These are phyloP conservation scores for Ivindomyrus marchei DNA, from an alignment of 2,113 vertebrate species.

Conservation along the genomic window DNA sequence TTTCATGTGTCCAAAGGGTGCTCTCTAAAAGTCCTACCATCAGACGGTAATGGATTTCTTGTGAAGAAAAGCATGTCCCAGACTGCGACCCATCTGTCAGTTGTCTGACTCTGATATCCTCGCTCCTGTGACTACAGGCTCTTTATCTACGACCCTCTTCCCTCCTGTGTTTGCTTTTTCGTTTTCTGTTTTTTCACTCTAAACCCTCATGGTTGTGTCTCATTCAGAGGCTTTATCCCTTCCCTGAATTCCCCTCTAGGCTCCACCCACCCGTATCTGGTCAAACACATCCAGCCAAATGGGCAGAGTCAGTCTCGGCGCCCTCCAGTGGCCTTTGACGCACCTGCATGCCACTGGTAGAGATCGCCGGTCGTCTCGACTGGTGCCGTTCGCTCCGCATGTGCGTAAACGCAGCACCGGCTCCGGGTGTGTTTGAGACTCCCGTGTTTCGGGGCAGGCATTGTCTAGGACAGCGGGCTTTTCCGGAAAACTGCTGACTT, in stretches of 20 bases:
- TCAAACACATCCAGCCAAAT: neutral
- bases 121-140: neutral
- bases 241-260: neutral
- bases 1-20: neutral
- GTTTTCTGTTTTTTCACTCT: slow-evolving; percentile 16
- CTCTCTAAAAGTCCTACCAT: neutral
- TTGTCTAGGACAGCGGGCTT: neutral
- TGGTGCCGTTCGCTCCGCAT: neutral
- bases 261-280: neutral
- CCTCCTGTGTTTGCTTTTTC: neutral
- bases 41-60: neutral
- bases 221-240: neutral
- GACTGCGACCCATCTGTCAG: neutral
- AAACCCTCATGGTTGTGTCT: slow-evolving; percentile 9
- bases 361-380: neutral
- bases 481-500: neutral
- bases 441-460: neutral
- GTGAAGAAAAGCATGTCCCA: neutral
- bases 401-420: neutral
- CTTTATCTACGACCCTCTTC: slow-evolving; percentile 26
- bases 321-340: neutral
- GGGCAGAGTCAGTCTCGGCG: neutral
- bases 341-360: neutral
- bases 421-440: neutral
- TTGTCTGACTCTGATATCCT: neutral